Percentiles rank a stretch among this genome's conserved stretches.
Conservation (phyloP, 2,113 vertebrate species). For the Bombycilla garrulus region DNA sequence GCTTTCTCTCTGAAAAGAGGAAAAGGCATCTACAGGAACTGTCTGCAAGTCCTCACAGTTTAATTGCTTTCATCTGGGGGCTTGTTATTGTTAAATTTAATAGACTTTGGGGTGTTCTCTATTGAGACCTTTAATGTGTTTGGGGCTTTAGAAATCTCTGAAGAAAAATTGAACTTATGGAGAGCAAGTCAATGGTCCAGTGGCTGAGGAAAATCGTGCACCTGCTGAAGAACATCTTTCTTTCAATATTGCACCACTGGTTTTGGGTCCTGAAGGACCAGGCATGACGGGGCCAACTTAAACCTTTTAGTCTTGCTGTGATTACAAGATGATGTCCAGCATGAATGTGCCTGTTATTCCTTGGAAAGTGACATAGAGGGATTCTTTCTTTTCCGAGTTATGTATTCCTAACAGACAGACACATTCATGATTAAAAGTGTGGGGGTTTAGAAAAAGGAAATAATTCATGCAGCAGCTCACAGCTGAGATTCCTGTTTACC, state of each 20-base stretch:
- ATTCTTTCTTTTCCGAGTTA: neutral
- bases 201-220: conserved; percentile 22
- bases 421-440: neutral
- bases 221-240: conserved; percentile 21
- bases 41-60: conserved; percentile 36
- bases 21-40: conserved; percentile 12
- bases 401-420: neutral
- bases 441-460: neutral
- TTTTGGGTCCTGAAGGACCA: neutral
- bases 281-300: neutral
- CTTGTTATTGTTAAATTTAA: conserved; percentile 66
- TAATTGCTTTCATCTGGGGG: conserved; percentile 60
- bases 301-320: neutral
- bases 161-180: conserved; percentile 45
- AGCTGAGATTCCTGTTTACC: neutral
- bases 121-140: conserved; percentile 51
- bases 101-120: conserved; percentile 58
- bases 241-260: neutral
- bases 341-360: neutral
- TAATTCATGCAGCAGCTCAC: neutral
- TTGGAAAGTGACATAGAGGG: neutral
- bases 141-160: neutral
- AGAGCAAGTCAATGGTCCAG: conserved; percentile 20
- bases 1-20: neutral
- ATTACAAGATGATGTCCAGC: neutral